Evolutionary conservation across 2,797 vertebrate species (phyloP).

Genomic region (Coregonus ussuriensis): DNA sequence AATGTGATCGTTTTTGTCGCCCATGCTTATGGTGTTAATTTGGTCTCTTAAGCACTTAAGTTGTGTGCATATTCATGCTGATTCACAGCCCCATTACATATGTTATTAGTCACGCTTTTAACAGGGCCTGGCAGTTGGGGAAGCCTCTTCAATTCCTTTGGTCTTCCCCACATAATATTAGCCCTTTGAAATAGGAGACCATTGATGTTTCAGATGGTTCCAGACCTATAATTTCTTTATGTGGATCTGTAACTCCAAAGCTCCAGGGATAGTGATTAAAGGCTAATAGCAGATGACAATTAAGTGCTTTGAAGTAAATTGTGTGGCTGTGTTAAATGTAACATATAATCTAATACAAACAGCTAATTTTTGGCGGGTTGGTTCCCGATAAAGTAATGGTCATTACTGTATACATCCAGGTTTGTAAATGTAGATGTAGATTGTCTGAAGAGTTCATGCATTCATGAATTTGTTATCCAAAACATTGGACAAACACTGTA

Average conservation of each 20-base stretch:
- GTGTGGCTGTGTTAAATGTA: not conserved
- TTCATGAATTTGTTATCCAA: no score
- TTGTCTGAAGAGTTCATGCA: no score
- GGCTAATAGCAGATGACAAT: not conserved
- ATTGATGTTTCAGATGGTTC: conserved; percentile 31
- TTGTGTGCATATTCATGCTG: not conserved
- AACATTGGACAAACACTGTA: no score
- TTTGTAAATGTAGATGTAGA: not conserved
- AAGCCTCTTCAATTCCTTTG: conserved; percentile 13
- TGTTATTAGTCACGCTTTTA: conserved; percentile 42
- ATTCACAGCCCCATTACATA: conserved; percentile 22
- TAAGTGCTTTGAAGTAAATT: not conserved
- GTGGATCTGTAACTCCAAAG: conserved; percentile 31
- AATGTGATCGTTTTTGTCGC: not conserved
- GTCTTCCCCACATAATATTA: conserved; percentile 27
- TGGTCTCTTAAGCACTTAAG: conserved; percentile 2
- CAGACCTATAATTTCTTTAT: conserved; percentile 1
- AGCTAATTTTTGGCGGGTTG: no score
- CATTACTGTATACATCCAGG: not conserved
- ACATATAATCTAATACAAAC: not conserved
- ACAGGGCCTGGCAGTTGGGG: not conserved
- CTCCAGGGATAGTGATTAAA: conserved; percentile 2
- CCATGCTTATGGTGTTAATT: conserved; percentile 5
- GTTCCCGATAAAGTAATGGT: no score
- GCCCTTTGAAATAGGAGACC: conserved; percentile 45